A percentile compares a stretch with the other conserved stretches of the same genome.
These are phyloP conservation scores for Bombus pascuorum DNA, from an alignment of 1,140 invertebrate genomes.

Conservation along the genomic window DNA sequence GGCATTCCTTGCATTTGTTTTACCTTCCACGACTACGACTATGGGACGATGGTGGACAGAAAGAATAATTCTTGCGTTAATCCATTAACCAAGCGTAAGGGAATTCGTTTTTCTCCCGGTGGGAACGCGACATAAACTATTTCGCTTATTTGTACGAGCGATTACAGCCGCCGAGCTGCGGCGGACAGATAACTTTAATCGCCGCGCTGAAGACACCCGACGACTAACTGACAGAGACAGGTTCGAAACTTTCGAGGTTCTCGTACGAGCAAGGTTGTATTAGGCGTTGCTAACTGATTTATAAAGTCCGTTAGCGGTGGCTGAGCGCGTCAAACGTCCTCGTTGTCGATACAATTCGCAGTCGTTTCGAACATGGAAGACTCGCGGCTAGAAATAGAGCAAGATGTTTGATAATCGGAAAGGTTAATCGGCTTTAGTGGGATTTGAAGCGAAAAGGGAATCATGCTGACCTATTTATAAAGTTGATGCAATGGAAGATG, in stretches of 20 bases:
- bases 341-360: slow-evolving; percentile 34
- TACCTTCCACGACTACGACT: not conserved
- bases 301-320: slow-evolving; percentile 27
- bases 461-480: not conserved
- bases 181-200: not conserved
- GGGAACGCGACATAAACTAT: not conserved
- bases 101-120: not conserved
- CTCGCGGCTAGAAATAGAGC: not conserved
- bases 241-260: slow-evolving; percentile 24
- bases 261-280: slow-evolving; percentile 8
- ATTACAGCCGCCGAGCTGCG: not conserved
- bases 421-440: not conserved
- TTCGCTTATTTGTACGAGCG: not conserved
- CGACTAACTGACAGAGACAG: slow-evolving; percentile 16
- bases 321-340: slow-evolving; percentile 6
- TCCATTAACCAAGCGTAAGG: not conserved
- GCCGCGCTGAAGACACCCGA: not conserved
- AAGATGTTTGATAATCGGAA: not conserved
- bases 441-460: not conserved
- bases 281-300: slow-evolving; percentile 32
- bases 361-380: not conserved
- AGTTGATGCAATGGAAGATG: not conserved
- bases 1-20: too few relatives aligned
- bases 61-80: not conserved
- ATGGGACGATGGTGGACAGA: not conserved